A percentile compares a stretch with the other conserved stretches of the same genome.
phyloP scores from a whole-genome alignment of 1,140 invertebrate species.

The Zaprionus ghesquierei region DNA sequence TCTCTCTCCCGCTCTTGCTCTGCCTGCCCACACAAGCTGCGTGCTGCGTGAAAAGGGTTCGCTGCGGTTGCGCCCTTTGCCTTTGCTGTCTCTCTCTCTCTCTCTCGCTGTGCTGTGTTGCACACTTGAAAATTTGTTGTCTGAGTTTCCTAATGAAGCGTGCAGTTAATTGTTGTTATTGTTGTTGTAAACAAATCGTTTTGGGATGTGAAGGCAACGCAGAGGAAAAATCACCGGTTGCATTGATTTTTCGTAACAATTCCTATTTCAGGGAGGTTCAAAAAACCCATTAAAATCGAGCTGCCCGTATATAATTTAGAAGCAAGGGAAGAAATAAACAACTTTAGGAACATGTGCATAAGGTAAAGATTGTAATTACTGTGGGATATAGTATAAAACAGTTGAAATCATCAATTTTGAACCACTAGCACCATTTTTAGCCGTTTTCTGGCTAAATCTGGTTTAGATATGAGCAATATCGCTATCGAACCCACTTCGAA shows the following conservation, averaged over 20 bases:
- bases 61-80: constrained; percentile 11
- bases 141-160: constrained; percentile 70
- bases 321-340: neutral
- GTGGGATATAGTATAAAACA: too few species aligned
- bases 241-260: constrained; percentile 47
- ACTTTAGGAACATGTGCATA: neutral
- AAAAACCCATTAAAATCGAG: constrained; percentile 55
- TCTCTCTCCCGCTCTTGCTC: neutral
- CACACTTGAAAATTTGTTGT: constrained; percentile 76
- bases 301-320: neutral
- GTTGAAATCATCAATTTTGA: neutral
- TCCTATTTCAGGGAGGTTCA: constrained; percentile 34
- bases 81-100: neutral
- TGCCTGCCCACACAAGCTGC: constrained; percentile 21
- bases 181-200: constrained; percentile 61
- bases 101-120: constrained; percentile 10
- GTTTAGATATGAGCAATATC: too few species aligned
- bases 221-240: constrained; percentile 19
- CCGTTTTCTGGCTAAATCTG: constrained; percentile 6
- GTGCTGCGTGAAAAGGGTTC: constrained; percentile 48
- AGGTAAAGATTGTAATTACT: neutral
- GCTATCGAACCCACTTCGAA: constrained; percentile 38
- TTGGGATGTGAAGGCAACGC: constrained; percentile 21
- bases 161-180: constrained; percentile 63
- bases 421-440: neutral